These are phyloP conservation scores for Sebastolobus altivelis DNA, from an alignment of 2,797 vertebrate species.

Conservation along the genomic window DNA sequence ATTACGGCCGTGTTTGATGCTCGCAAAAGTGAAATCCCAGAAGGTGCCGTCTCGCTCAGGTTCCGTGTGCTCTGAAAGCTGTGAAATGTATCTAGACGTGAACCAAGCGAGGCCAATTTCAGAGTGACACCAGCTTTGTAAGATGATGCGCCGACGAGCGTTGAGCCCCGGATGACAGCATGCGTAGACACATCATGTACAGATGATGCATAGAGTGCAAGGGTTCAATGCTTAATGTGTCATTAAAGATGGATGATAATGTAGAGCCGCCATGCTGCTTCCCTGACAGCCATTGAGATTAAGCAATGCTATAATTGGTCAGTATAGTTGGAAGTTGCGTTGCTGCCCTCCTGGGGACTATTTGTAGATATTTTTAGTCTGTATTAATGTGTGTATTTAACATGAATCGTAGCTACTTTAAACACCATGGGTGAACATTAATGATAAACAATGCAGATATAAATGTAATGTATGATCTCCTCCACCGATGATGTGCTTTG, in stretches of 20 bases:
- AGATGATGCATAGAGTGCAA: constrained; percentile 67
- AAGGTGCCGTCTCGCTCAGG: constrained; percentile 61
- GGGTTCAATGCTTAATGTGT: constrained; percentile 61
- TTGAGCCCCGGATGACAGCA: constrained; percentile 63
- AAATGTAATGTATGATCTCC: not conserved
- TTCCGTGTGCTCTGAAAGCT: constrained; percentile 54
- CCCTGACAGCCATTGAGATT: constrained; percentile 53
- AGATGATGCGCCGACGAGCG: constrained; percentile 47
- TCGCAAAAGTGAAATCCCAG: constrained; percentile 69
- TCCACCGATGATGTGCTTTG: not conserved
- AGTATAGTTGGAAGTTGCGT: constrained; percentile 34
- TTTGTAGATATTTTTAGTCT: constrained; percentile 29
- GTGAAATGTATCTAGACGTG: constrained; percentile 58
- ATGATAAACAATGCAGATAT: not conserved
- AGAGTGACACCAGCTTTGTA: constrained; percentile 61
- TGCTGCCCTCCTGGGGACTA: constrained; percentile 25
- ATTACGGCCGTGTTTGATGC: constrained; percentile 74
- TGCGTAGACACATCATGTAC: constrained; percentile 73
- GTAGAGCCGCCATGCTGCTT: constrained; percentile 49
- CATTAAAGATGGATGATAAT: constrained; percentile 79
- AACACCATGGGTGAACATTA: not conserved
- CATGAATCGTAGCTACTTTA: not conserved
- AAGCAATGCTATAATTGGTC: constrained; percentile 54
- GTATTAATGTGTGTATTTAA: constrained; percentile 10
- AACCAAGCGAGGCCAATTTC: constrained; percentile 54